Evolutionary conservation across 2,113 vertebrate genomes (phyloP).

Genomic region (Brachionichthys hirsutus): DNA sequence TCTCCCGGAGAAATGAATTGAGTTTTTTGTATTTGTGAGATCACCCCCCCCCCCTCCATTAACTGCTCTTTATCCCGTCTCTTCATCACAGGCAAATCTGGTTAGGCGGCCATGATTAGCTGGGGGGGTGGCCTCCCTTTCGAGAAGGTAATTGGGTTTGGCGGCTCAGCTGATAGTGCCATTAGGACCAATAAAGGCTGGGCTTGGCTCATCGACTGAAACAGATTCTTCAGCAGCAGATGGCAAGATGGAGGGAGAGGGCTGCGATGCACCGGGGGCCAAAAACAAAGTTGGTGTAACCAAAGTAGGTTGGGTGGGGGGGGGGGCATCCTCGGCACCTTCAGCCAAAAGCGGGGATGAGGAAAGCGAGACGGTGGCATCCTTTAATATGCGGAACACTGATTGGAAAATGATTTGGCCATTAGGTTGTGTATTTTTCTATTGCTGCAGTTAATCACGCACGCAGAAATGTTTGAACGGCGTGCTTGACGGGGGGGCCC

Average conservation of each 20-base stretch:
- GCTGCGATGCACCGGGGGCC: slow-evolving; percentile 71
- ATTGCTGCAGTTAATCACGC: slow-evolving; percentile 43
- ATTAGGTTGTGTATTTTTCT: slow-evolving; percentile 22
- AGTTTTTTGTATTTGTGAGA: slow-evolving; percentile 88
- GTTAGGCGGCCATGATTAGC: slow-evolving; percentile 85
- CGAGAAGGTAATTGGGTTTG: slow-evolving; percentile 86
- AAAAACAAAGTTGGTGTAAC: slow-evolving; percentile 85
- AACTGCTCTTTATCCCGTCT: slow-evolving; percentile 86
- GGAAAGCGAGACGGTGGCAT: slow-evolving; percentile 14
- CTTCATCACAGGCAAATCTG: slow-evolving; percentile 85
- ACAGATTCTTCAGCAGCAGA: slow-evolving; percentile 83
- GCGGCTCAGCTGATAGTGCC: slow-evolving; percentile 85
- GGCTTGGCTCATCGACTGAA: slow-evolving; percentile 83
- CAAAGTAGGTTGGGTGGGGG: slow-evolving; percentile 75
- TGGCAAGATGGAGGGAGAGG: slow-evolving; percentile 75
- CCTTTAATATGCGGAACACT: slow-evolving; percentile 43
- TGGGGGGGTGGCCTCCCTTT: slow-evolving; percentile 83
- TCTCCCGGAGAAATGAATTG: slow-evolving; percentile 87
- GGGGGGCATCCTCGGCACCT: slow-evolving; percentile 49
- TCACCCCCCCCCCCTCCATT: slow-evolving; percentile 87
- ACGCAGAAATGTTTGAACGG: slow-evolving; percentile 33
- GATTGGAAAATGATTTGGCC: slow-evolving; percentile 41
- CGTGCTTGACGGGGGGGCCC: slow-evolving; percentile 20
- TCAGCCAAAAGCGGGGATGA: slow-evolving; percentile 1
- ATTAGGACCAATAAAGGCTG: slow-evolving; percentile 85